Percentiles rank a stretch among this genome's conserved stretches.
Conservation (phyloP, 1,140 invertebrate species). For the Drosophila nebulosa region DNA sequence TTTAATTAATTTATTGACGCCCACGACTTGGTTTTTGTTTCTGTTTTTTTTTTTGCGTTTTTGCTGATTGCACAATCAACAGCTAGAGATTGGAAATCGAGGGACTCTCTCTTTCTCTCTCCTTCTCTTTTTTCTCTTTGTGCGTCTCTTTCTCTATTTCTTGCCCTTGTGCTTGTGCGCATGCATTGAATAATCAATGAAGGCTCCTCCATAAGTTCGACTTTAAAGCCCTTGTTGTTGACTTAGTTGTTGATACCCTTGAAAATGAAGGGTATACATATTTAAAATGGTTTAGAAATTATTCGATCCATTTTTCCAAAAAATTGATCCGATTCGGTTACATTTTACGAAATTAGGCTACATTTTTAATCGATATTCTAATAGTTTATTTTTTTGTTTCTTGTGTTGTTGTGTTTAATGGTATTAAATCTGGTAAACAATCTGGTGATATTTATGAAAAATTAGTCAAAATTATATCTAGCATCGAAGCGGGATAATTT, state of each 20-base stretch:
- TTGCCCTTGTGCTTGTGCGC: constrained; percentile 48
- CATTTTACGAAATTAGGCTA: too few relatives aligned
- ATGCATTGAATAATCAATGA: constrained; percentile 66
- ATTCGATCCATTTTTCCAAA: too few relatives aligned
- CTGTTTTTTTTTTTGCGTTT: neutral
- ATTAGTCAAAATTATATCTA: too few relatives aligned
- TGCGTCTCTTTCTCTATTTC: neutral
- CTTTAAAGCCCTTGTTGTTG: constrained; percentile 24
- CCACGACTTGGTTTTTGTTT: constrained; percentile 40
- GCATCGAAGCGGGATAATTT: too few relatives aligned
- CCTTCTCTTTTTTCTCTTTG: constrained; percentile 25
- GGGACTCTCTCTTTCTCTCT: constrained; percentile 7
- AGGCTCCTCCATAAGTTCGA: neutral
- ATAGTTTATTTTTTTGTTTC: too few relatives aligned
- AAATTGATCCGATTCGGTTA: too few relatives aligned
- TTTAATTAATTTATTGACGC: constrained; percentile 65
- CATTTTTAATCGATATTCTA: too few relatives aligned
- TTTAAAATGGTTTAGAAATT: too few relatives aligned
- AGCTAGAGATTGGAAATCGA: constrained; percentile 39
- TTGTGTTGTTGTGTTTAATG: too few relatives aligned
- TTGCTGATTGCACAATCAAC: constrained; percentile 62
- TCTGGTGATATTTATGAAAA: too few relatives aligned
- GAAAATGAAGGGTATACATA: neutral
- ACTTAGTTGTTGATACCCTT: neutral
- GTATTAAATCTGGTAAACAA: too few relatives aligned